A percentile compares a stretch with the other conserved stretches of the same genome.
phyloP scores from a whole-genome alignment of 2,113 vertebrate species.

The Uria lomvia region DNA sequence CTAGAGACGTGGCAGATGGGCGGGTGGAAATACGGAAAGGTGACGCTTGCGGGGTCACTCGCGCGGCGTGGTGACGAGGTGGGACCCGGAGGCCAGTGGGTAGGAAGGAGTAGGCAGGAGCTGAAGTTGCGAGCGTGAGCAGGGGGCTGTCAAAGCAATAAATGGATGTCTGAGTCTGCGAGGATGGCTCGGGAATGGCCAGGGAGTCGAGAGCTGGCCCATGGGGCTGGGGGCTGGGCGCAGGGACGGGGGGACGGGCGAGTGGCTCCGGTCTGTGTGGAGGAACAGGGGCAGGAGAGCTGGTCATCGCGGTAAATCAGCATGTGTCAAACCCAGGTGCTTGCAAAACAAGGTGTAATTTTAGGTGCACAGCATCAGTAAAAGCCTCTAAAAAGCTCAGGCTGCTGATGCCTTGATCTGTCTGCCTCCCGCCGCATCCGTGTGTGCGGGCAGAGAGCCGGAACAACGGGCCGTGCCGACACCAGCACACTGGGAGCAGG shows the following conservation, averaged over 20 bases:
- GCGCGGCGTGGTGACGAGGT: fast-evolving
- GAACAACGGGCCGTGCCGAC: fast-evolving
- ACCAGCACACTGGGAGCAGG: fast-evolving
- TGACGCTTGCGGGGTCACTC: background rate
- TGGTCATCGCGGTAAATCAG: background rate
- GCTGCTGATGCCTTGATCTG: background rate
- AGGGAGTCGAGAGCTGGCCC: fast-evolving
- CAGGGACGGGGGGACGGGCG: background rate
- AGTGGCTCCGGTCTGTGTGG: fast-evolving
- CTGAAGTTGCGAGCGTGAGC: background rate
- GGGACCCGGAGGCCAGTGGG: background rate
- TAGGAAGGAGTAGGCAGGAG: background rate
- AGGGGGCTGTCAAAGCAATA: background rate
- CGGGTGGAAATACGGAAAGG: background rate
- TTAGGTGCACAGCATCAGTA: background rate
- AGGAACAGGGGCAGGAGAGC: background rate
- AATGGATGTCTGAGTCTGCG: fast-evolving
- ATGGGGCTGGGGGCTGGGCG: background rate
- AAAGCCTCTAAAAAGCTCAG: background rate
- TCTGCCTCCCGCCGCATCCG: background rate
- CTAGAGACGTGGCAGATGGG: background rate
- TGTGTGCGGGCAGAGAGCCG: background rate
- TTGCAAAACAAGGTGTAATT: background rate
- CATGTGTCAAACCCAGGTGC: background rate
- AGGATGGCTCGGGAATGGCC: background rate